Conservation (phyloP, 2,888 invertebrate species). For the Ornithoptera priamus region DNA sequence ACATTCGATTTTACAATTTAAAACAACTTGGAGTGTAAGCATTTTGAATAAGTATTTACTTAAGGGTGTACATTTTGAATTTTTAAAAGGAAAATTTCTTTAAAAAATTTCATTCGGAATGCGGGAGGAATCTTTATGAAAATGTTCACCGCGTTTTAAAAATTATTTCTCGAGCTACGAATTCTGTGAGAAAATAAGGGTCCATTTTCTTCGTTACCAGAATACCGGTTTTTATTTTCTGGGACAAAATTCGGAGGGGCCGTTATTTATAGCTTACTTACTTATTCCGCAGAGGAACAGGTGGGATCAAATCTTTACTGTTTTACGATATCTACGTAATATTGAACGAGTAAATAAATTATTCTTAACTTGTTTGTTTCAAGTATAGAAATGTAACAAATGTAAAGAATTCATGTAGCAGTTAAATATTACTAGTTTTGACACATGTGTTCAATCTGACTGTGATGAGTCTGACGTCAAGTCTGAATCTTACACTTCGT, state of each 20-base stretch:
- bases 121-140: neutral
- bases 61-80: too few relatives aligned
- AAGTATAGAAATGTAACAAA: too few relatives aligned
- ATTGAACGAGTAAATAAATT: neutral
- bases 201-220: constrained; percentile 19
- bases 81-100: neutral
- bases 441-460: too few relatives aligned
- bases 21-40: too few relatives aligned
- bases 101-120: neutral
- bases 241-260: constrained; percentile 9
- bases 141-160: neutral
- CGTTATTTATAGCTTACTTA: constrained; percentile 27
- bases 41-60: too few relatives aligned
- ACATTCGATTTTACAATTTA: too few relatives aligned
- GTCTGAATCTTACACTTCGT: too few relatives aligned
- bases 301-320: constrained; percentile 2
- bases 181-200: constrained; percentile 14
- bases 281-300: constrained; percentile 17
- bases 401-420: too few relatives aligned
- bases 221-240: constrained; percentile 21
- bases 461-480: too few relatives aligned
- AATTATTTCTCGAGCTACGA: constrained; percentile 12
- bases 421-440: too few relatives aligned
- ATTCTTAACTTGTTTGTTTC: too few relatives aligned
- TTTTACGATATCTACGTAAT: constrained; percentile 5